Evolutionary conservation across 2,113 vertebrate species (phyloP), one percentile per base, ranked within the genome.

Genomic region (Nansenia antarctica): DNA sequence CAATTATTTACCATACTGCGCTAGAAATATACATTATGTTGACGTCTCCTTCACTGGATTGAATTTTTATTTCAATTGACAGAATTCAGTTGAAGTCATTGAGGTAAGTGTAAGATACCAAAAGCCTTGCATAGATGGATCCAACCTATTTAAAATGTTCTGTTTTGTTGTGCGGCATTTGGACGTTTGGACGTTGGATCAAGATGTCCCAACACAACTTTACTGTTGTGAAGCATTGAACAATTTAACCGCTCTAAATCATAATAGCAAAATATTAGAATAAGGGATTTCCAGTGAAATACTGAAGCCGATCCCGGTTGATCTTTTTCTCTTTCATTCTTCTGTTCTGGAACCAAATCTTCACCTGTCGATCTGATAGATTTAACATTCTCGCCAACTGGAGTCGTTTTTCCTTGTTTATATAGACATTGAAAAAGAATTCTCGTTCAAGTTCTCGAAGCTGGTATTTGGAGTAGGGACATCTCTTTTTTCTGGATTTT

Each of bases 391-490:
- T 91, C 82, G 97, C 98, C 80, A 99, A 89, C 79, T 99, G 98
- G 35, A 98, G 94, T 74, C 98, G 95, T 89, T 99, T 99, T 86
- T 99, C 98, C 93, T 98, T 99, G 94, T 99, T 99, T 90, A 99
- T 99, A 88, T 99, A 99, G 76, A 99, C 98, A 81, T 98, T 99
- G 95, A 99, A 99, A 94, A 99, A 99, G 95, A 99, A 99, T 89
- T 99, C 98, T 86, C 98, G 93, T 94, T 99, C 98, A 93, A 99
- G 95, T 96, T 99, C 97, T 89, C 98, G 94, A 85, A 99, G 98
- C 91, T 99, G 98, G 85, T 97, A 98, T 92, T 99, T 99, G 86
- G 96, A 93, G 82, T 99, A 99, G 27, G 98, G 98, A 61, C 97
- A 99, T 62, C 98, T 32, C 31, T 60, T 60, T 35, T 60, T 60